Evolutionary conservation across 2,797 vertebrate genomes (phyloP).

Genomic region (Meriones psammophilus): DNA sequence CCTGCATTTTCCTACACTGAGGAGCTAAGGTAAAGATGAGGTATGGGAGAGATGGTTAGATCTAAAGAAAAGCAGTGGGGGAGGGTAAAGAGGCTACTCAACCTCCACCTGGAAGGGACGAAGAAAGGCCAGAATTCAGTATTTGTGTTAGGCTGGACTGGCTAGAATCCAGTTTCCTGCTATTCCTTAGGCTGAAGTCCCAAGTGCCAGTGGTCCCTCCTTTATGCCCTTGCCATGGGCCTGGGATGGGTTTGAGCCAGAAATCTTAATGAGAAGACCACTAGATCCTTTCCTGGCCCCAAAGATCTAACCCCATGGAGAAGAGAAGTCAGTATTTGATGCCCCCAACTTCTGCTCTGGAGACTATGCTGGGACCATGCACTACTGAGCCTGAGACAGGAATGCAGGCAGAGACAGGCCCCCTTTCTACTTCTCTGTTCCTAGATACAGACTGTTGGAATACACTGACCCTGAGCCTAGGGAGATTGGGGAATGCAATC

Average conservation of each 20-base stretch:
- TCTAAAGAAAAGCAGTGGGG: constrained; percentile 11
- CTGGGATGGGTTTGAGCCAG: constrained; percentile 26
- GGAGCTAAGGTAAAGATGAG: constrained; percentile 37
- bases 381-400: constrained; percentile 52
- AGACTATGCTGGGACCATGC: constrained; percentile 48
- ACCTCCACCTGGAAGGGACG: background rate
- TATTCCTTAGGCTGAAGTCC: constrained; percentile 2
- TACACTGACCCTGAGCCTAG: constrained; percentile 16
- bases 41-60: constrained; percentile 30
- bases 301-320: constrained; percentile 16
- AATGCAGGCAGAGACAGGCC: background rate
- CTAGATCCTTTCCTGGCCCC: constrained; percentile 57
- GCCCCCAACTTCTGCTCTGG: background rate
- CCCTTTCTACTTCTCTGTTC: constrained; percentile 35
- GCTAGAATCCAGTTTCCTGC: background rate
- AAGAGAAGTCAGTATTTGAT: constrained; percentile 8
- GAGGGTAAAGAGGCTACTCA: constrained; percentile 31
- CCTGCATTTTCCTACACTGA: background rate
- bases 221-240: constrained; percentile 13
- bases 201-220: constrained; percentile 5
- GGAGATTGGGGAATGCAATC: constrained; percentile 26
- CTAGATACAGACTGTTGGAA: constrained; percentile 73
- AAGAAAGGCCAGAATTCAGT: constrained; percentile 26
- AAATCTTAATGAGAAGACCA: constrained; percentile 7
- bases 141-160: background rate